Conservation (phyloP, 2,113 vertebrate genomes). For the Mustela nigripes region DNA sequence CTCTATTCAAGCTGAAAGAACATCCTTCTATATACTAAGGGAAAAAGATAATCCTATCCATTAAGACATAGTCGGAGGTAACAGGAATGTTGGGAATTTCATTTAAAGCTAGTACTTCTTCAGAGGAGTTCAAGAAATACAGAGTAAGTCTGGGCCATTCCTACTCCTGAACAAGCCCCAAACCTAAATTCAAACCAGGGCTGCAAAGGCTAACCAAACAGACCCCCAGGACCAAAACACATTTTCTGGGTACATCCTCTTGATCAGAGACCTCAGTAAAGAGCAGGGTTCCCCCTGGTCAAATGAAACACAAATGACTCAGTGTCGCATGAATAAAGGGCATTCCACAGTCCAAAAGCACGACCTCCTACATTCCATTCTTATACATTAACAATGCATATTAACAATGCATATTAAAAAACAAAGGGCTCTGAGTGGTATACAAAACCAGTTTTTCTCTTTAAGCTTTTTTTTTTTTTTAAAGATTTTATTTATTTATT, state of each 20-base stretch:
- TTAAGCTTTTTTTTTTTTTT: neutral
- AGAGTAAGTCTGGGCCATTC: neutral
- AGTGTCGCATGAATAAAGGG: neutral
- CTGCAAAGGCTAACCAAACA: neutral
- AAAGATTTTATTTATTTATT: no score
- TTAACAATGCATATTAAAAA: neutral
- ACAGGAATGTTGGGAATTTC: neutral
- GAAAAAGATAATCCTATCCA: neutral
- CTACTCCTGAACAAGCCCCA: neutral
- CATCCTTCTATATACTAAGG: neutral
- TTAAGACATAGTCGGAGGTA: neutral
- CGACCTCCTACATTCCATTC: neutral
- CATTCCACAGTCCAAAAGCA: neutral
- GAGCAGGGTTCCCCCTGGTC: neutral
- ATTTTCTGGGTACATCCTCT: neutral
- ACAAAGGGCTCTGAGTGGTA: neutral
- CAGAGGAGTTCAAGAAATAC: constrained; percentile 16
- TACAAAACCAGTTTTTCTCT: constrained; percentile 28
- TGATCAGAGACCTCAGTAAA: neutral
- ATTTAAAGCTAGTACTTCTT: constrained; percentile 17
- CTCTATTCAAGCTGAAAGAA: constrained; percentile 14
- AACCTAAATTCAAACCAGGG: neutral
- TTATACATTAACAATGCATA: neutral
- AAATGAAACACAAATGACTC: neutral
- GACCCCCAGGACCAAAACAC: neutral